phyloP scores from a whole-genome alignment of 2,113 vertebrate species.

The Paradoxurus hermaphroditus region DNA sequence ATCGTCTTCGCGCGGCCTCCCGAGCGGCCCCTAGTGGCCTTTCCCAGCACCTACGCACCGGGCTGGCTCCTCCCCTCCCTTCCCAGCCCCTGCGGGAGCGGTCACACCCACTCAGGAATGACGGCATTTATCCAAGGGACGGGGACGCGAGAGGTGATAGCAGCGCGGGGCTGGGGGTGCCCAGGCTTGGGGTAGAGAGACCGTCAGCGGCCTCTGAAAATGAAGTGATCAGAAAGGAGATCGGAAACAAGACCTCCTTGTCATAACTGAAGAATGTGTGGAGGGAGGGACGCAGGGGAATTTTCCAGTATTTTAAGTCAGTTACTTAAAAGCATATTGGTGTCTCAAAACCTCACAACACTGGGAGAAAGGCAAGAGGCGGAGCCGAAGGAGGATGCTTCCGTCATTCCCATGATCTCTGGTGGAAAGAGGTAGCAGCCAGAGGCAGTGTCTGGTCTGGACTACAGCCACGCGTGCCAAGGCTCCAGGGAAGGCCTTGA shows the following conservation, averaged over 20 bases:
- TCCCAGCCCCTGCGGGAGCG: neutral
- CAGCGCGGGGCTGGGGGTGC: neutral
- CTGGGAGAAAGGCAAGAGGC: neutral
- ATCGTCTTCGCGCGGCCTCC: neutral
- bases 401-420: neutral
- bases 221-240: neutral
- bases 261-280: neutral
- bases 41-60: neutral
- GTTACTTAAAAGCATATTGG: neutral
- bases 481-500: neutral
- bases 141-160: neutral
- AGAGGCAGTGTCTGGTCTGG: neutral
- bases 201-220: neutral
- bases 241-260: neutral
- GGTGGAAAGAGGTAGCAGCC: neutral
- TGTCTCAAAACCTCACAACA: neutral
- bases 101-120: neutral
- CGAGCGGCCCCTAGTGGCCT: neutral
- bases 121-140: neutral
- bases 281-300: neutral
- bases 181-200: neutral
- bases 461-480: too few relatives aligned
- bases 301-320: neutral
- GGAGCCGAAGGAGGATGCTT: neutral
- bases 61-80: neutral